Evolutionary conservation across 1,140 invertebrate genomes (phyloP), one percentile per base, ranked within the genome.

Genomic region (Sesamia nonagrioides): DNA sequence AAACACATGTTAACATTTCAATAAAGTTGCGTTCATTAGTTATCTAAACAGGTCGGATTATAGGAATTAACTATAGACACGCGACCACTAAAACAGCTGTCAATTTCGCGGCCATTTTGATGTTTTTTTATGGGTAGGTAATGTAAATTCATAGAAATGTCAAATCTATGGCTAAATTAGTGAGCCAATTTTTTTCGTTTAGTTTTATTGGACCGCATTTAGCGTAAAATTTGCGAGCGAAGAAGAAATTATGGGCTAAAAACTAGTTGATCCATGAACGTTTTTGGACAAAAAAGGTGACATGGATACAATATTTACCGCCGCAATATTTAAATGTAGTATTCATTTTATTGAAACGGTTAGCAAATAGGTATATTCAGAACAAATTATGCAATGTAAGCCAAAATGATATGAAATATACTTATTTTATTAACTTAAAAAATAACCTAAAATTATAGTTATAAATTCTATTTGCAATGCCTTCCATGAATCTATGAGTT

Each of bases 41-140:
- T 85, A 88, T 84, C 83, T 85, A 86, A 88, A 86, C 82, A 84
- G 79, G 81, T 76, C 77, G 86, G 87, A 88, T 87, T 89, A 86
- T 54, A 75, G 21, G 82, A 86, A 86, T 86, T 87, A 83, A 66
- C 37, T 82, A 35, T 74, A n/a, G 80, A 79, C n/a, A 80, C 82
- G 40, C 37, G 86, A 79, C 85, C 86, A 87, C 87, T 85, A 80
- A 82, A 80, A 83, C 87, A 88, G 82, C 83, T 88, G 85, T 88
- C 77, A 85, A 82, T 61, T 80, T 82, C 54, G 85, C 85, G 84
- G 83, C 74, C 66, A 81, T 77, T 78, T 80, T 78, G 72, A 81
- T 35, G 40, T 76, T 80, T 76, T 73, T 79, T 61, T 61, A 58
- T 60, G 27, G 50, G 15, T 54, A 27, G n/a, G 52, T 69, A 69